These are phyloP conservation scores for Gouania willdenowi DNA, from an alignment of 2,797 vertebrate genomes.

Conservation along the genomic window DNA sequence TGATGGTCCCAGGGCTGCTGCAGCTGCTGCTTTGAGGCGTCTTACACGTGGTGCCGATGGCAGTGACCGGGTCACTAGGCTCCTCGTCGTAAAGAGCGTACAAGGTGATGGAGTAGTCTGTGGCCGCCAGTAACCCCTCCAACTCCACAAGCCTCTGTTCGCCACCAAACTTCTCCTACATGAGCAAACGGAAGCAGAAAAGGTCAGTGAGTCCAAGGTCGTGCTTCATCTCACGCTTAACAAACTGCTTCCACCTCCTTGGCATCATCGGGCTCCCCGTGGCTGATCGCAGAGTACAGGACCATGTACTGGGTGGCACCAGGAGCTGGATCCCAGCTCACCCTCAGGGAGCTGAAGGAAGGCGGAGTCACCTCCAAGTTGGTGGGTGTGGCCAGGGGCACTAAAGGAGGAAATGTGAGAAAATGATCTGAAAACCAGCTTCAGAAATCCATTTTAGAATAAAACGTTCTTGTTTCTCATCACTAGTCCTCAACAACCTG, in stretches of 20 bases:
- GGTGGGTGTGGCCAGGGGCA: conserved; percentile 77
- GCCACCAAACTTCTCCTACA: conserved; percentile 80
- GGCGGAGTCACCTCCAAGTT: conserved; percentile 77
- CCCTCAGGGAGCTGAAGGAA: conserved; percentile 76
- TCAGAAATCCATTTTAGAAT: no score
- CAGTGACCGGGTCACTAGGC: conserved; percentile 83
- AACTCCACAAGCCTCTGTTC: conserved; percentile 79
- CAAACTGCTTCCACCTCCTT: conserved; percentile 69
- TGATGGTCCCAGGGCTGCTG: no score
- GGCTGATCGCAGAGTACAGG: conserved; percentile 74
- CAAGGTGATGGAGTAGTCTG: conserved; percentile 83
- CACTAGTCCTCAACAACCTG: no score
- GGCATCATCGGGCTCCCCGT: conserved; percentile 79
- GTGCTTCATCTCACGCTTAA: no score
- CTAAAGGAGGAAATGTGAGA: conserved; percentile 46
- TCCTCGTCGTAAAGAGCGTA: conserved; percentile 87
- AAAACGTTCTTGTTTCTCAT: no score
- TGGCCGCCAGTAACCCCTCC: conserved; percentile 75
- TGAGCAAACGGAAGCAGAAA: background rate
- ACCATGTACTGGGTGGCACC: conserved; percentile 89
- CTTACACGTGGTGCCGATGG: conserved; percentile 85
- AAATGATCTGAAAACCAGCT: no score
- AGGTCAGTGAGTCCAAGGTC: no score
- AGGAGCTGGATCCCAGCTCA: conserved; percentile 80
- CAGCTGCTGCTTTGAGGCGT: no score